Evolutionary conservation across 2,113 vertebrate species (phyloP), one percentile per base, ranked within the genome.

Genomic region (Silurus glanis): DNA sequence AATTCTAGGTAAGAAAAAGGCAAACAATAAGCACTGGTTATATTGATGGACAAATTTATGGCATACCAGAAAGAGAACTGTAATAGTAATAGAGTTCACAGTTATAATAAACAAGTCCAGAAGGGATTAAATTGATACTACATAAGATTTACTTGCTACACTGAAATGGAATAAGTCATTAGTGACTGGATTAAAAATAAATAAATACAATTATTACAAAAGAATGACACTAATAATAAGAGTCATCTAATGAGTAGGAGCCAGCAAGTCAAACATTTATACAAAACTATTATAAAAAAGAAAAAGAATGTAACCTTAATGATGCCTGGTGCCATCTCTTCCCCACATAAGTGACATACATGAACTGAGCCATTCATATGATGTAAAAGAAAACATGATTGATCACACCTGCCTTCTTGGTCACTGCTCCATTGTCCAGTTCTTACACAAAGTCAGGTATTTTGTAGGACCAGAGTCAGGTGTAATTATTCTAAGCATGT

Each of bases 1-100:
- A 91, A 0, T 78, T 92, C 94, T 95, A 13, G 1, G 14, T n/a
- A 47, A 85, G 69, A 87, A 28, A 61, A 76, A 84, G 51, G 9
- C 9, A 78, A 16, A 59, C 64, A 21, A 85, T 83, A 61, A 56
- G 67, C 45, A 78, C 51, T 62, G 9, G 25, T 28, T 55, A 12
- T 59, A 4, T 37, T 66, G 0, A 19, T 81, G 37, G 37, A 37
- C 37, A 37, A 37, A 37, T 37, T 0, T 37, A 37, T 37, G 37
- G 37, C 37, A 62, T 10, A 81, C 14, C 12, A 61, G 21, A 17
- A 80, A 59, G 3, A 67, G 8, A 28, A 25, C 25, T 76, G 45
- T 58, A 59, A 9, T 9, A 6, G 45, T 62, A 81, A 37, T 21
- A 80, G 8, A 17, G 23, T 62, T 81, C 21, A 61, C 69, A 80